Conservation (phyloP, 2,113 vertebrate genomes). For the Hymenochirus boettgeri region DNA sequence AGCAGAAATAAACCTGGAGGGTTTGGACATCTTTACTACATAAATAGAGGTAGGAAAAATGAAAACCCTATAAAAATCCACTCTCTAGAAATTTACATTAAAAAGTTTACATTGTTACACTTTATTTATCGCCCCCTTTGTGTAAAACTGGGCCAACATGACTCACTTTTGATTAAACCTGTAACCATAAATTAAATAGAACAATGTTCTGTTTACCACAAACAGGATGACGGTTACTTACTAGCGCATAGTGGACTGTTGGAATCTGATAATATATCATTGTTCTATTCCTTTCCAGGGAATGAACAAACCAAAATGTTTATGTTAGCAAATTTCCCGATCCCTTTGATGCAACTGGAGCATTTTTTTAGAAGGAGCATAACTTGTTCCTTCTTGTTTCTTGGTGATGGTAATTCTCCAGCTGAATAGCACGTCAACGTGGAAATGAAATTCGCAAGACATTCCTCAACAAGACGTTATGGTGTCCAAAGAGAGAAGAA, state of each 20-base stretch:
- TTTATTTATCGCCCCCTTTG: too few species aligned
- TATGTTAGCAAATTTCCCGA: slow-evolving; percentile 11
- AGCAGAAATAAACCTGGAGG: too few species aligned
- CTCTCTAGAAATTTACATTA: too few species aligned
- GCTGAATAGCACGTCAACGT: slow-evolving; percentile 2
- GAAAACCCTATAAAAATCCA: too few species aligned
- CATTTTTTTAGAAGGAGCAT: slow-evolving; percentile 23
- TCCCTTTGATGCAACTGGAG: neutral
- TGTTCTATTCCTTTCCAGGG: slow-evolving; percentile 24
- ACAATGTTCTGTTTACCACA: slow-evolving; percentile 37
- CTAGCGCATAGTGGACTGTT: slow-evolving; percentile 16
- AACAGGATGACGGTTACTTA: slow-evolving; percentile 23
- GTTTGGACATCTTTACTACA: too few species aligned
- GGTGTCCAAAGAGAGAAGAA: neutral
- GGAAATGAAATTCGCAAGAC: slow-evolving; percentile 3
- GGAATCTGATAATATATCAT: slow-evolving; percentile 36
- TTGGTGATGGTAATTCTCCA: slow-evolving; percentile 2
- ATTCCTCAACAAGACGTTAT: slow-evolving; percentile 11
- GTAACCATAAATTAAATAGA: too few species aligned
- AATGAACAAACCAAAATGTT: slow-evolving; percentile 1
- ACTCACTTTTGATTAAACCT: too few species aligned
- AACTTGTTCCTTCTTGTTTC: neutral
- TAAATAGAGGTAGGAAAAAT: too few species aligned
- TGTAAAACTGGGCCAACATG: too few species aligned
- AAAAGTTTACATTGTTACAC: too few species aligned